Evolutionary conservation across 2,113 vertebrate genomes (phyloP).

Genomic region (Esox niger): DNA sequence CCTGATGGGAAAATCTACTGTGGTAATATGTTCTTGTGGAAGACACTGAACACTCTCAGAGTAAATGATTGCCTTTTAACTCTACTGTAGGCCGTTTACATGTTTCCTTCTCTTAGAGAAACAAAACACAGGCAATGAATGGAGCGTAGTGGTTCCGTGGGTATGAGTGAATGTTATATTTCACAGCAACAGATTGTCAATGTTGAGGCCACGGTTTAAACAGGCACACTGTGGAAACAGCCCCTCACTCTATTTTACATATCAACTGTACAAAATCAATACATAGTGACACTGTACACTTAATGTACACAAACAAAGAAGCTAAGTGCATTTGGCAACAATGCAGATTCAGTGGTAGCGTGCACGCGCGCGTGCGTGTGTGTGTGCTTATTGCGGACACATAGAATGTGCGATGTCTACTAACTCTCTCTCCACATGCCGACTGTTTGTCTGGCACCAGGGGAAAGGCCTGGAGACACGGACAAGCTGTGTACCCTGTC

Average conservation of each 20-base stretch:
- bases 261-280: slow-evolving; percentile 20
- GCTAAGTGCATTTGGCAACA: slow-evolving; percentile 49
- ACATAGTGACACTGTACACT: slow-evolving; percentile 26
- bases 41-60: slow-evolving; percentile 14
- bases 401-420: slow-evolving; percentile 30
- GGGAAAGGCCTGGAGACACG: slow-evolving; percentile 59
- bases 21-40: slow-evolving; percentile 44
- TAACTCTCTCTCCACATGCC: slow-evolving; percentile 54
- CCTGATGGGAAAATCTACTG: slow-evolving; percentile 39
- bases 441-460: slow-evolving; percentile 62
- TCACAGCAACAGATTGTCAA: slow-evolving; percentile 36
- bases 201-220: slow-evolving; percentile 39
- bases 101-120: slow-evolving; percentile 54
- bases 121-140: slow-evolving; percentile 9
- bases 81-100: slow-evolving; percentile 30
- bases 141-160: slow-evolving; percentile 35
- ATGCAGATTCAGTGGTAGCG: slow-evolving; percentile 40
- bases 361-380: slow-evolving; percentile 14
- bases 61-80: slow-evolving; percentile 35
- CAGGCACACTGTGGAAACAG: slow-evolving; percentile 28
- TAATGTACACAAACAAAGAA: slow-evolving; percentile 39
- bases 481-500: slow-evolving; percentile 55
- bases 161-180: slow-evolving; percentile 38
- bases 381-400: slow-evolving; percentile 10
- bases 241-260: slow-evolving; percentile 13